phyloP scores from a whole-genome alignment of 2,888 invertebrate species.

The Rambutsinella grinnellia region DNA sequence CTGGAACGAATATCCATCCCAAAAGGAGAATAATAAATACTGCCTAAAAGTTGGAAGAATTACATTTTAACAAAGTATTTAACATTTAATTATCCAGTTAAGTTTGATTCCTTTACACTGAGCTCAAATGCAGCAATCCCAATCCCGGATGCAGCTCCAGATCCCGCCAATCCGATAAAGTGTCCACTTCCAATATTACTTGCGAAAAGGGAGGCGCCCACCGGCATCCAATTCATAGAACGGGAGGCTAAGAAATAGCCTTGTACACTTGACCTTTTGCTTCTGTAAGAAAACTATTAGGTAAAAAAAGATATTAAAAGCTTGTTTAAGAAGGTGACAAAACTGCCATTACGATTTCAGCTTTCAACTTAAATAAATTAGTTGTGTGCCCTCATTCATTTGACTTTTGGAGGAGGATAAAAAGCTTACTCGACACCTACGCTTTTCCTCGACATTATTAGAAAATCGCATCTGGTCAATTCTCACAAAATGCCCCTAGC shows the following conservation, averaged over 20 bases:
- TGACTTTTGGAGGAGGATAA: no score
- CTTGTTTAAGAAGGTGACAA: no score
- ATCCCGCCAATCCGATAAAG: constrained; percentile 72
- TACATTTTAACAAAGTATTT: constrained; percentile 5
- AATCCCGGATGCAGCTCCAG: constrained; percentile 71
- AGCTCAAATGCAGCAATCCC: constrained; percentile 72
- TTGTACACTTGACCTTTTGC: constrained; percentile 66
- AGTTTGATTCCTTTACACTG: constrained; percentile 68
- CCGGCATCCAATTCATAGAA: constrained; percentile 72
- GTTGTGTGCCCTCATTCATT: no score
- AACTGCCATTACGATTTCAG: background rate
- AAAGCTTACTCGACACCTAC: no score
- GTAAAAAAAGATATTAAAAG: constrained; percentile 3
- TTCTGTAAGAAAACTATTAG: constrained; percentile 66
- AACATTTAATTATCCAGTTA: no score
- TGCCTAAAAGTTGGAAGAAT: constrained; percentile 69
- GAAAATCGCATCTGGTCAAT: no score
- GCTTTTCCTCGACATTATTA: no score
- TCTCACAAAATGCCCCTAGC: no score
- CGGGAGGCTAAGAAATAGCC: constrained; percentile 72
- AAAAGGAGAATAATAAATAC: constrained; percentile 71
- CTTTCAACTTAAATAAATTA: background rate
- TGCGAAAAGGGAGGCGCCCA: constrained; percentile 72
- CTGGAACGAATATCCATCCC: constrained; percentile 73
- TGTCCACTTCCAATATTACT: constrained; percentile 72